Conservation (phyloP, 2,113 vertebrate species). For the Cyprinodon variegatus region DNA sequence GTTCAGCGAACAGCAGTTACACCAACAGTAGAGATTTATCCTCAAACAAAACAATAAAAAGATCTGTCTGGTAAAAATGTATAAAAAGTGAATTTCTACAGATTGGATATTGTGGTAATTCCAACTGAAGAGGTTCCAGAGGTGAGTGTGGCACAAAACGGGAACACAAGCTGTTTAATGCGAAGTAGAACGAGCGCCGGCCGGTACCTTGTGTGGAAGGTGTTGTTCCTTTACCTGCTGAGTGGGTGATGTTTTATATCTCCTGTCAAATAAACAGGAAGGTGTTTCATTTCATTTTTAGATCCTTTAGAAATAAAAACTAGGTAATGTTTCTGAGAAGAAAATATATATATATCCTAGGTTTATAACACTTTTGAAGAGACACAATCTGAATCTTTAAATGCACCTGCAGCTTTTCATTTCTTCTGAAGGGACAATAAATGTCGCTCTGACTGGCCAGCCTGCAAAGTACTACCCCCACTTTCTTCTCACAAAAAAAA, state of each 20-base stretch:
- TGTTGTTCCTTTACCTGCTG: no score
- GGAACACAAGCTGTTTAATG: not conserved
- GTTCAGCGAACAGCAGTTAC: no score
- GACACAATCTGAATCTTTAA: not conserved
- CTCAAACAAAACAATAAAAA: no score
- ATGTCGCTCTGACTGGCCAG: not conserved
- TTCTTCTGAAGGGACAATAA: not conserved
- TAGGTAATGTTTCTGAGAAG: not conserved
- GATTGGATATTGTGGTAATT: no score
- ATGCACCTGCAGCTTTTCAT: not conserved
- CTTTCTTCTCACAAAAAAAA: not conserved
- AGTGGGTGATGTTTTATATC: not conserved
- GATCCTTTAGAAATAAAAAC: not conserved
- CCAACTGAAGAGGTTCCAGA: not conserved
- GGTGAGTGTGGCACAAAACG: not conserved
- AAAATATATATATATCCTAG: not conserved
- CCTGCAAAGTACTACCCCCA: not conserved
- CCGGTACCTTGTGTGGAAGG: no score
- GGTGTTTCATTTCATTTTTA: no score
- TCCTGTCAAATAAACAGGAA: not conserved
- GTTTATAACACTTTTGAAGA: not conserved
- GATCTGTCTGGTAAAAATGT: no score
- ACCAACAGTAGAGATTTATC: no score
- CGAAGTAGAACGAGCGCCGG: not conserved
- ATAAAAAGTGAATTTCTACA: no score